Evolutionary conservation across 2,797 vertebrate genomes (phyloP), one percentile per base, ranked within the genome.

Genomic region (Danio aesculapii): DNA sequence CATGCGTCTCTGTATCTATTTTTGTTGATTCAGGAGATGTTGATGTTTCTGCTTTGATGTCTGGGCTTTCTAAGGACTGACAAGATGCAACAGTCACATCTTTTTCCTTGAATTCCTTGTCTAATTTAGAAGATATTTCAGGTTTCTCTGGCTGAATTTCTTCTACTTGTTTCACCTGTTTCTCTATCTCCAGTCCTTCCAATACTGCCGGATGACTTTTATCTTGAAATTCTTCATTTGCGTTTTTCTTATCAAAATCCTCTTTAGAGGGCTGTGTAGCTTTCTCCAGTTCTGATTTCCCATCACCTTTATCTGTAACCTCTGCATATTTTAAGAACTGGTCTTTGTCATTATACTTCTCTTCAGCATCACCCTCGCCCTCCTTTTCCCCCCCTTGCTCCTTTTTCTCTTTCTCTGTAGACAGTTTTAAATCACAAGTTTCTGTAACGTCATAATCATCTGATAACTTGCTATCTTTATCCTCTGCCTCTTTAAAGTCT

Each of bases 381-480:
- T 85, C 84, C 66, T 84, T 84, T 47, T 90, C 88, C 77, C 71
- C 77, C 39, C 87, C 86, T 68, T 83, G 82, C 44, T 87, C 82
- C 52, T 13, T 87, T 71, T 90, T 82, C 58, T 84, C 85, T 87
- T 82, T 83, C 5, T 21, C 81, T 9, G 82, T 67, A 47, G 70
- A 30, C 4, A 77, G 75, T 86, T 93, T 92, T 77, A 87, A 87
- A 63, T 91, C 92, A 83, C 87, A 87, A 55, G 91, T 91, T 49
- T 90, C 89, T 52, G 88, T 90, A 69, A 75, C 5, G 4, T 89
- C 86, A 43, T 86, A 91, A 50, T 95, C 94, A 14, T 96, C 95
- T 4, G 93, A 88, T 77, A 95, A 95, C 1, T 79, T 89, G 84
- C 90, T 93, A 71, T 96, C 94, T 75, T 86, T 89, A 82, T 94